Evolutionary conservation across 2,888 invertebrate species (phyloP), one percentile per base, ranked within the genome.

Genomic region (Mechanitis mazaeus): DNA sequence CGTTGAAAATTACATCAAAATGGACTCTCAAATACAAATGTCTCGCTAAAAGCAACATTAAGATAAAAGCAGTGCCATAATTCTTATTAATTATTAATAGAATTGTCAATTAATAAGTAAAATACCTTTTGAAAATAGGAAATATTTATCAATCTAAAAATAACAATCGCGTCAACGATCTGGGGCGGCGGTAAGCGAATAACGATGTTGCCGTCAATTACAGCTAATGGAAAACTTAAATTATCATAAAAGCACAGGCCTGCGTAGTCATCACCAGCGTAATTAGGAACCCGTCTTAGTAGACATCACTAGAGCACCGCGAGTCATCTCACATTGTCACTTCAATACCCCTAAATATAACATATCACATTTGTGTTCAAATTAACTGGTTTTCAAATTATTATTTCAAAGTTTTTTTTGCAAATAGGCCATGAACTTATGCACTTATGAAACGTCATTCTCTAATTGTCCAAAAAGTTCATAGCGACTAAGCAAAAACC

Each of bases 201-300:
- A 89, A 90, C 87, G 88, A 81, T 90, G 89, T 90, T 87, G 86
- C 80, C 83, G 89, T 90, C 90, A 90, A 90, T 89, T 88, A 89
- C 79, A 76, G 82, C 86, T 89, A 89, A 90, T 90, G 90, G 88
- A 87, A 86, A 88, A 90, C 88, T 89, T 89, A 87, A 90, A 90
- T 88, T 90, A 89, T 90, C 88, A 88, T 89, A 88, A 89, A 89
- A 90, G 88, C 87, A 74, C 79, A 82, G 84, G 80, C 78, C 83
- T 83, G 83, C 74, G 78, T 75, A 78, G 75, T 75, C 76, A 69
- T 73, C 54, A 62, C 64, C 63, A 64, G 55, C 60, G 66, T 72
- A 66, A 63, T 64, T 69, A 66, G 64, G 68, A 60, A 58, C 61
- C 66, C 53, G 61, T 55, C 64, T 58, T 54, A 45, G 55, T 33